Percentiles rank a stretch among this genome's conserved stretches.
Evolutionary conservation across 2,888 invertebrate genomes (phyloP).

Genomic region (Petrophora chlorosata): DNA sequence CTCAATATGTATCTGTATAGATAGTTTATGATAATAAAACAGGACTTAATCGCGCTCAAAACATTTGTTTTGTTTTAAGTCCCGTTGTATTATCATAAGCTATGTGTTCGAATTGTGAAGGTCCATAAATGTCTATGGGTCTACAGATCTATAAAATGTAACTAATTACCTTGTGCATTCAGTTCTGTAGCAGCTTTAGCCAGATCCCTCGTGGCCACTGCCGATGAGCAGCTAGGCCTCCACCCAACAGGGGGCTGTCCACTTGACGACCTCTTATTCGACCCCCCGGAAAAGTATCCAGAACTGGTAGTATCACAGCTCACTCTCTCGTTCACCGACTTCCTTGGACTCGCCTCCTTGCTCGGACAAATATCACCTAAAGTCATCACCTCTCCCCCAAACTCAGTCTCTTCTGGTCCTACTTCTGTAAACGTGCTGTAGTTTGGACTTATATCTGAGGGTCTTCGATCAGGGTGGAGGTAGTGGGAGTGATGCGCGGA

Average conservation of each 20-base stretch:
- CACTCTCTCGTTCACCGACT: constrained; percentile 67
- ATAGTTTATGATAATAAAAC: too few species aligned
- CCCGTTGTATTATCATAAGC: too few species aligned
- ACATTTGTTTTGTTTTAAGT: too few species aligned
- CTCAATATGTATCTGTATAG: too few species aligned
- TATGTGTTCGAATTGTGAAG: too few species aligned
- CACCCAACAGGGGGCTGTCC: constrained; percentile 82
- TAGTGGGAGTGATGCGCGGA: constrained; percentile 85
- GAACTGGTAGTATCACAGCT: constrained; percentile 81
- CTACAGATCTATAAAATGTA: too few species aligned
- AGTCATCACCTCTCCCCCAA: constrained; percentile 72
- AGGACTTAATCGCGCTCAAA: too few species aligned
- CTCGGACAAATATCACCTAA: constrained; percentile 74
- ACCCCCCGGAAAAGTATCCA: constrained; percentile 79
- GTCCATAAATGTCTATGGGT: too few species aligned
- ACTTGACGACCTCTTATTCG: constrained; percentile 75
- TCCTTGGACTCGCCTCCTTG: constrained; percentile 79
- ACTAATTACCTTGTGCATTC: constrained; percentile 87
- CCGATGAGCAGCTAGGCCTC: constrained; percentile 84
- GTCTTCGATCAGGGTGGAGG: constrained; percentile 73
- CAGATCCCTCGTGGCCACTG: constrained; percentile 82
- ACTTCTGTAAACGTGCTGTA: constrained; percentile 80
- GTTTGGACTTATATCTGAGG: constrained; percentile 77
- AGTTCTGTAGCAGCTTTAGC: constrained; percentile 87
- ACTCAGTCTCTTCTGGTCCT: constrained; percentile 75